Evolutionary conservation across 2,797 vertebrate species (phyloP), one percentile per base, ranked within the genome.

Genomic region (Threskiornis aethiopicus): DNA sequence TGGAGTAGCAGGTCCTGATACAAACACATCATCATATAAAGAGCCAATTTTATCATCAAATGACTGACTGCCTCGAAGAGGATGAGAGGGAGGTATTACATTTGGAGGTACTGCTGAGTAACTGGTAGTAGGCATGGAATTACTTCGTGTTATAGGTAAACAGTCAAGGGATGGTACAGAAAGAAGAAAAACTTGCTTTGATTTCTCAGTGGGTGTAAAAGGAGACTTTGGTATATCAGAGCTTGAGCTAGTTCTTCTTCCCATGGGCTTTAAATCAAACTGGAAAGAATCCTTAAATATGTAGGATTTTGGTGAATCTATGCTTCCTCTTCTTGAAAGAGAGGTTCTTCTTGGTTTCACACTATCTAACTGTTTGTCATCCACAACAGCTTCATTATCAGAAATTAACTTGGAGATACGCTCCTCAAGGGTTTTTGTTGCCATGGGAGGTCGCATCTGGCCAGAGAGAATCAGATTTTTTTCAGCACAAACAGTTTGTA

Each of bases 211-310:
- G 17, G 99, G 99, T 25, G 99, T 99, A 92, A 99, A 99, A 47
- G 99, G 99, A 72, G 99, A 99, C 98, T 99, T 99, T 92, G 99
- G 99, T 98, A 99, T 99, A 94, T 99, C 99, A 22, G 99, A 99
- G 93, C 99, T 99, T 49, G 99, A 99, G 97, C 99, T 99, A 70
- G 99, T 99, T 96, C 99, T 98, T 97, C 99, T 99, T 90, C 99
- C 99, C 91, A 99, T 98, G 49, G 99, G 99, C 97, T 99, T 99
- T 70, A 99, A 98, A 96, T 99, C 99, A 98, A 99, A 99, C 96
- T 99, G 99, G 98, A 99, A 99, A 89, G 99, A 99, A 97, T 99
- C 99, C 98, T 99, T 99, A 97, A 99, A 99, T 97, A 99, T 99
- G 82, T 99, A 99, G 6, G 99, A 99, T 96, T 99, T 99, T 5